A percentile compares a stretch with the other conserved stretches of the same genome.
Evolutionary conservation across 1,140 invertebrate genomes (phyloP).

Genomic region (Tetranychus urticae): DNA sequence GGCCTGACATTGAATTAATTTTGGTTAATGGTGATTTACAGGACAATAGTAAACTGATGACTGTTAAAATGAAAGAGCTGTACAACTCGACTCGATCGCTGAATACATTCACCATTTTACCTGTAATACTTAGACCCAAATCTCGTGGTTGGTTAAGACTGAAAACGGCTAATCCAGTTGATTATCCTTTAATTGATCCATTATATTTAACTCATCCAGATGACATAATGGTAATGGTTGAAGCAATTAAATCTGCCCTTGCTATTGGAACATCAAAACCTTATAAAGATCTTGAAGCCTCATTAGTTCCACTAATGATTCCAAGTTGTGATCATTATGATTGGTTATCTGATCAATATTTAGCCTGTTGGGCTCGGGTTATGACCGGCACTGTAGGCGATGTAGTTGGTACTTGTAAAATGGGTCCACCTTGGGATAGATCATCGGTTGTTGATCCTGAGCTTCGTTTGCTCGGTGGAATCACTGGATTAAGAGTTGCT

Average conservation of each 20-base stretch:
- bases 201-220: constrained; percentile 42
- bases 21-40: constrained; percentile 17
- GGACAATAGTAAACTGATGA: background rate
- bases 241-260: constrained; percentile 9
- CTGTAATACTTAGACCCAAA: constrained; percentile 42
- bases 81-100: constrained; percentile 9
- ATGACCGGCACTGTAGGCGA: constrained; percentile 52
- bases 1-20: constrained; percentile 73
- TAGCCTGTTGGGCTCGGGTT: constrained; percentile 43
- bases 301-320: constrained; percentile 16
- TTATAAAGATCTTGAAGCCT: constrained; percentile 14
- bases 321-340: constrained; percentile 46
- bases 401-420: constrained; percentile 54
- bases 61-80: background rate
- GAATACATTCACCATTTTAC: constrained; percentile 36
- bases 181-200: constrained; percentile 51
- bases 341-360: constrained; percentile 49
- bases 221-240: constrained; percentile 26
- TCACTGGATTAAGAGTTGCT: constrained; percentile 11
- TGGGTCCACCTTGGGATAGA: constrained; percentile 42
- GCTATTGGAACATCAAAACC: constrained; percentile 3
- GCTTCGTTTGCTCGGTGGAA: constrained; percentile 18
- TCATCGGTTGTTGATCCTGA: constrained; percentile 32
- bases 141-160: constrained; percentile 37
- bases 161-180: constrained; percentile 31